Percentiles rank a stretch among this genome's conserved stretches.
These are phyloP conservation scores for Tetranychus cinnabarinus DNA, from an alignment of 1,140 invertebrate species.

Conservation along the genomic window DNA sequence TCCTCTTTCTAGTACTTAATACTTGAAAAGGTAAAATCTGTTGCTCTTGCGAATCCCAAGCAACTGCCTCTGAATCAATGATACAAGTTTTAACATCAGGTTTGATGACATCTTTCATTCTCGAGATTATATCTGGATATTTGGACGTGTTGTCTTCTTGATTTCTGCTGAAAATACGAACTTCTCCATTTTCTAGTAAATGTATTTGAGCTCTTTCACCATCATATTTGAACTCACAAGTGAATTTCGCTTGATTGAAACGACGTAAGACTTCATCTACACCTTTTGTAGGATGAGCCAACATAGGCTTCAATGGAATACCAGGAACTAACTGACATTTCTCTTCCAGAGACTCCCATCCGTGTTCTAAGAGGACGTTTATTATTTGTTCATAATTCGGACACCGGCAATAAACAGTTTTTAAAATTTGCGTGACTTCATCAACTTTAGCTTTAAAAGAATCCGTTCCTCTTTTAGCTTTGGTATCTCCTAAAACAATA, in stretches of 20 bases:
- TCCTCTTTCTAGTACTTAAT: slow-evolving; percentile 80
- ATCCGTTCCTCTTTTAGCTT: slow-evolving; percentile 25
- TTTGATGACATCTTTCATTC: slow-evolving; percentile 31
- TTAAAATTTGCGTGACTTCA: slow-evolving; percentile 48
- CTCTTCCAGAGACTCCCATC: slow-evolving; percentile 47
- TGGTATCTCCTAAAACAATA: slow-evolving; percentile 28
- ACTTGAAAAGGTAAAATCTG: slow-evolving; percentile 93
- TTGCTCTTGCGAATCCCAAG: slow-evolving; percentile 71
- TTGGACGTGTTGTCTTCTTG: slow-evolving; percentile 95
- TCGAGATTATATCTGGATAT: slow-evolving; percentile 79
- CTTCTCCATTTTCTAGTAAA: slow-evolving; percentile 34
- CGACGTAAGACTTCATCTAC: slow-evolving; percentile 57
- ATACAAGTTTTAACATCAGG: slow-evolving; percentile 54
- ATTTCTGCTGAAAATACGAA: slow-evolving; percentile 80
- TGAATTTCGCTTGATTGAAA: slow-evolving; percentile 78
- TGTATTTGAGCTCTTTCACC: slow-evolving; percentile 93
- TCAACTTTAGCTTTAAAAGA: slow-evolving; percentile 56
- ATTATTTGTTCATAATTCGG: slow-evolving; percentile 80
- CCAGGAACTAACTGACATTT: slow-evolving; percentile 74
- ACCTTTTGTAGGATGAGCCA: slow-evolving; percentile 90
- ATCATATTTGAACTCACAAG: slow-evolving; percentile 99
- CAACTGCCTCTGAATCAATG: slow-evolving; percentile 88
- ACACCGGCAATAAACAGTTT: slow-evolving; percentile 87
- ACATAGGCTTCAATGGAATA: slow-evolving; percentile 90
- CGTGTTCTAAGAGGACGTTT: slow-evolving; percentile 48